Evolutionary conservation across 2,797 vertebrate species (phyloP).

Genomic region (Manis crassicaudata): DNA sequence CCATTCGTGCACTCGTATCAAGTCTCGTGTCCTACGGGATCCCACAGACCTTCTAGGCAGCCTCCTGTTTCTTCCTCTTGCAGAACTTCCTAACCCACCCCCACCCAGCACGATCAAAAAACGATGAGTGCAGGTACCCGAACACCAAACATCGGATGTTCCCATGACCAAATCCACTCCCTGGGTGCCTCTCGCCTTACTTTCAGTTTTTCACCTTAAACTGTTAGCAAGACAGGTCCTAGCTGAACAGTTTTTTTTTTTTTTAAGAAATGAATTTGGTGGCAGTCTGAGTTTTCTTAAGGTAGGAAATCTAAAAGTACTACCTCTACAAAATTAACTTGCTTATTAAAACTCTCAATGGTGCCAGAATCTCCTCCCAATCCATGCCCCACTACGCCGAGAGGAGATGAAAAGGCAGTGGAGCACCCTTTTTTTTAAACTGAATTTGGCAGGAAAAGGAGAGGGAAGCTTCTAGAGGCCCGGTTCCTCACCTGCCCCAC

Average conservation of each 20-base stretch:
- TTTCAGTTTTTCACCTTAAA: not conserved
- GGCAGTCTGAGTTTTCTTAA: constrained; percentile 57
- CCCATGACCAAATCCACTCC: not conserved
- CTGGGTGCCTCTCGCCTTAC: not conserved
- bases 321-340: constrained; percentile 66
- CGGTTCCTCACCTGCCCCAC: constrained; percentile 55
- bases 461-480: constrained; percentile 71
- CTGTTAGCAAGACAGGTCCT: not conserved
- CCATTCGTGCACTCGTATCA: not conserved
- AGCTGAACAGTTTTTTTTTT: not conserved
- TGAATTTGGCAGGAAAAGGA: constrained; percentile 70
- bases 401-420: constrained; percentile 54
- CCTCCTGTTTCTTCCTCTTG: not conserved
- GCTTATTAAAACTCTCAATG: constrained; percentile 64
- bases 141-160: not conserved
- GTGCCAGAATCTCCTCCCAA: constrained; percentile 67
- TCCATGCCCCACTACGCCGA: constrained; percentile 52
- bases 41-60: not conserved
- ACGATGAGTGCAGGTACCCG: not conserved
- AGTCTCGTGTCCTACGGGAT: not conserved
- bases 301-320: constrained; percentile 62
- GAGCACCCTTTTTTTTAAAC: constrained; percentile 34
- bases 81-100: not conserved
- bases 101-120: not conserved
- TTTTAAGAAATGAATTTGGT: not conserved